Evolutionary conservation across 2,113 vertebrate species (phyloP), one percentile per base, ranked within the genome.

Genomic region (Machaerirhynchus nigripectus): DNA sequence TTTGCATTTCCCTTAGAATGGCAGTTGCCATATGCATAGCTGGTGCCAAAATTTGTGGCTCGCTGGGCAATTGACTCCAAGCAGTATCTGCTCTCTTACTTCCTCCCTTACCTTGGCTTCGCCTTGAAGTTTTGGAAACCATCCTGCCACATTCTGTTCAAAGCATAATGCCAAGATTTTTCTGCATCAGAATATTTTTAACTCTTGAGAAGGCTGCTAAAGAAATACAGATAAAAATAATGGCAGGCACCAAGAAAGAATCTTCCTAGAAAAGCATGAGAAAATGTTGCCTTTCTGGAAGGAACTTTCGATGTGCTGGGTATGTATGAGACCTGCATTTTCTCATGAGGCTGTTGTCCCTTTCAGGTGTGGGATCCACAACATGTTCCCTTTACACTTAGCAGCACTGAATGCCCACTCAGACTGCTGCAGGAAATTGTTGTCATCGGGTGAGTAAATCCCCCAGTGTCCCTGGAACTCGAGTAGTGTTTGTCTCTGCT

Each of bases 331-430:
- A 42, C 52, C 49, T 50, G 60, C 37, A 17, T 44, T 77, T 64
- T 55, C 71, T 35, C 37, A 6, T 22, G 4, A 80, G 39, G 13
- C 63, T 47, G 46, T 40, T 95, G 23, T 97, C 23, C 93, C 69
- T 92, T 95, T 42, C 93, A 99, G 99, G 97, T 98, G 99, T 96
- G 99, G 99, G 49, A 98, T 99, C 96, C 98, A 99, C 61, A 99
- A 98, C 80, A 99, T 99, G 99, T 99, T 99, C 89, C 99, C 99
- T 53, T 97, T 99, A 60, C 99, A 99, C 95, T 98, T 99, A 93
- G 99, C 99, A 9, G 99, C 98, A 8, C 96, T 99, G 94, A 99
- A 99, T 10, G 99, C 99, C 74, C 99, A 99, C 97, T 98, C 99
- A 13, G 99, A 99, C 97, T 99, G 99, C 98, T 99, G 99, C 98